Conservation (phyloP, 2,113 vertebrate species). For the Anoura caudifer region DNA sequence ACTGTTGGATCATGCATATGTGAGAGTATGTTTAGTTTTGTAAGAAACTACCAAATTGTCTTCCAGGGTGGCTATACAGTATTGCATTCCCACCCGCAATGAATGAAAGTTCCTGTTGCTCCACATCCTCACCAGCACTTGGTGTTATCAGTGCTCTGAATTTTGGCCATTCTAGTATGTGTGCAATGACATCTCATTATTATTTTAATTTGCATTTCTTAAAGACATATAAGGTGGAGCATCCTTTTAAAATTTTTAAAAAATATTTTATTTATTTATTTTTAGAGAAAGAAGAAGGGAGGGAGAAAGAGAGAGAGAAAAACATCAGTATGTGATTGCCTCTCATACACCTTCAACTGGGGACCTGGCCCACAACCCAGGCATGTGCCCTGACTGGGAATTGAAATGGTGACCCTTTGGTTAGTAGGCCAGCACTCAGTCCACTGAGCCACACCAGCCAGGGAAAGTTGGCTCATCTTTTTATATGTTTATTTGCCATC, state of each 20-base stretch:
- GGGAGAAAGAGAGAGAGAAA: too few relatives aligned
- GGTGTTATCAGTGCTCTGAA: neutral
- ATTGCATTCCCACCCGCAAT: neutral
- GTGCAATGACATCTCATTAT: neutral
- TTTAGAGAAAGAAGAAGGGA: too few relatives aligned
- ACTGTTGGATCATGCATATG: neutral
- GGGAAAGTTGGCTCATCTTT: neutral
- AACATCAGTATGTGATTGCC: too few relatives aligned
- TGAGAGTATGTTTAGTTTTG: neutral
- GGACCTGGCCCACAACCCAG: too few relatives aligned
- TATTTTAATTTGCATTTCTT: neutral
- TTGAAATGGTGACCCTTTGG: too few relatives aligned
- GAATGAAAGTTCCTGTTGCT: neutral
- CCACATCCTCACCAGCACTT: neutral
- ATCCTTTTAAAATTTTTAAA: too few relatives aligned
- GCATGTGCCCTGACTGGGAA: too few relatives aligned
- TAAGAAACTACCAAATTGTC: neutral
- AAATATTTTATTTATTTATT: too few relatives aligned
- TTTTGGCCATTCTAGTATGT: neutral
- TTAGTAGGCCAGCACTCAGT: too few relatives aligned
- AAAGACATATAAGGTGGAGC: neutral
- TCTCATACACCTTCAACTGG: too few relatives aligned
- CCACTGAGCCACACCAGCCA: too few relatives aligned
- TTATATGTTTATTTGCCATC: neutral
- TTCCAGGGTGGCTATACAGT: neutral